Evolutionary conservation across 2,888 invertebrate species (phyloP).

Genomic region (Craniophora ligustri): DNA sequence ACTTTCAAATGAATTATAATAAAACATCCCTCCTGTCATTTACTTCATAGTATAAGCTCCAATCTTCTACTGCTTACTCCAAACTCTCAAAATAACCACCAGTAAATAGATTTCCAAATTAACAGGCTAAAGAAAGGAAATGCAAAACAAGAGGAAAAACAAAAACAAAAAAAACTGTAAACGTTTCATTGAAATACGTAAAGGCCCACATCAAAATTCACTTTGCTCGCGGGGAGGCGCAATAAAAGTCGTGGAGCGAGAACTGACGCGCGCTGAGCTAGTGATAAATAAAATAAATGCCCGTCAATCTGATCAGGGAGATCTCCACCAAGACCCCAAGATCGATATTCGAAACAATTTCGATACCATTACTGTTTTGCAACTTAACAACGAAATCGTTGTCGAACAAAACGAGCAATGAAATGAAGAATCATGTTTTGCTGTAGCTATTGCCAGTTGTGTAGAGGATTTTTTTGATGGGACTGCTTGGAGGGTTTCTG

Average conservation of each 20-base stretch:
- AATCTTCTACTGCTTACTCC: slow-evolving; percentile 8
- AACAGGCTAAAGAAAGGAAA: slow-evolving; percentile 43
- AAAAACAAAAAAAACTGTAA: slow-evolving; percentile 61
- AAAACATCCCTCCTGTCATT: slow-evolving; percentile 15
- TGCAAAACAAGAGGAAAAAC: slow-evolving; percentile 42
- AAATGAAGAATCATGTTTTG: slow-evolving; percentile 14
- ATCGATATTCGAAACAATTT: slow-evolving; percentile 26
- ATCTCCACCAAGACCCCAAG: slow-evolving; percentile 40
- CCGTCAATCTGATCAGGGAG: slow-evolving; percentile 59
- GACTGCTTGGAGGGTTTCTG: slow-evolving; percentile 40
- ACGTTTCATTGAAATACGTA: slow-evolving; percentile 77
- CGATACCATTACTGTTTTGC: slow-evolving; percentile 41
- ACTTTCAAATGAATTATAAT: slow-evolving; percentile 10
- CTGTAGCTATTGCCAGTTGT: slow-evolving; percentile 27
- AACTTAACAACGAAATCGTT: not conserved
- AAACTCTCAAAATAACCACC: slow-evolving; percentile 31
- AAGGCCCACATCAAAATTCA: slow-evolving; percentile 83
- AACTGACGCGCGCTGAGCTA: slow-evolving; percentile 58
- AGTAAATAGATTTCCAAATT: slow-evolving; percentile 48
- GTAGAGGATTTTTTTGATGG: slow-evolving; percentile 48
- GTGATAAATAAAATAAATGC: slow-evolving; percentile 69
- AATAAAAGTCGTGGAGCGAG: slow-evolving; percentile 69
- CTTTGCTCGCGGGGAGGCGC: slow-evolving; percentile 75
- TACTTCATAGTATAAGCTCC: slow-evolving; percentile 3
- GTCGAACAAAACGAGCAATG: slow-evolving; percentile 22